These are phyloP conservation scores for Hylaeus anthracinus DNA, from an alignment of 1,140 invertebrate genomes.

Conservation along the genomic window DNA sequence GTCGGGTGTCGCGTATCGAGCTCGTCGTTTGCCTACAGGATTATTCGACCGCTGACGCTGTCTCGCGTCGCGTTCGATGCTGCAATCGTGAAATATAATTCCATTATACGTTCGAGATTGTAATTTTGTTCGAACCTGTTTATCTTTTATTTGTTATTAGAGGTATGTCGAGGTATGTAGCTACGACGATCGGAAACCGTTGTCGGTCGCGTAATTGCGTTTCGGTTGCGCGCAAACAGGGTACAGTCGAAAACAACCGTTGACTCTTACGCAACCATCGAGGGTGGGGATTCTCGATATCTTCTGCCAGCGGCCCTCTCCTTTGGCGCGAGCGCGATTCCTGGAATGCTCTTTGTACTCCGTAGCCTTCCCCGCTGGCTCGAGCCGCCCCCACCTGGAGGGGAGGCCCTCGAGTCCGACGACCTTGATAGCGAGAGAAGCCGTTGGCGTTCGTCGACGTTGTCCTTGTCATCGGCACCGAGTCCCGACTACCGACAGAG, in stretches of 20 bases:
- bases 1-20: conserved; percentile 34
- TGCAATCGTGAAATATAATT: no score
- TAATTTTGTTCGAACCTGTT: no score
- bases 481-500: neutral
- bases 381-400: neutral
- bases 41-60: no score
- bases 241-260: conserved; percentile 69
- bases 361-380: conserved; percentile 45
- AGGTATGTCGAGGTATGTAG: no score
- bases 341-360: conserved; percentile 78
- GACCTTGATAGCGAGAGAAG: conserved; percentile 71
- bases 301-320: neutral
- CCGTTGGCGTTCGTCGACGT: conserved; percentile 44
- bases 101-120: no score
- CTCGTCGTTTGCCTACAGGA: no score
- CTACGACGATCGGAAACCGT: no score
- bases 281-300: neutral
- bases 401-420: conserved; percentile 51
- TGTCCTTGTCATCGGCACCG: conserved; percentile 17
- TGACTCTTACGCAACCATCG: conserved; percentile 71
- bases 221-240: conserved; percentile 12
- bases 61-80: no score
- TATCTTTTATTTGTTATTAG: no score
- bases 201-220: no score
- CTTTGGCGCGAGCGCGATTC: conserved; percentile 62